A percentile compares a stretch with the other conserved stretches of the same genome.
Conservation (phyloP, 1,140 invertebrate genomes). For the Zelostemma sp. region DNA sequence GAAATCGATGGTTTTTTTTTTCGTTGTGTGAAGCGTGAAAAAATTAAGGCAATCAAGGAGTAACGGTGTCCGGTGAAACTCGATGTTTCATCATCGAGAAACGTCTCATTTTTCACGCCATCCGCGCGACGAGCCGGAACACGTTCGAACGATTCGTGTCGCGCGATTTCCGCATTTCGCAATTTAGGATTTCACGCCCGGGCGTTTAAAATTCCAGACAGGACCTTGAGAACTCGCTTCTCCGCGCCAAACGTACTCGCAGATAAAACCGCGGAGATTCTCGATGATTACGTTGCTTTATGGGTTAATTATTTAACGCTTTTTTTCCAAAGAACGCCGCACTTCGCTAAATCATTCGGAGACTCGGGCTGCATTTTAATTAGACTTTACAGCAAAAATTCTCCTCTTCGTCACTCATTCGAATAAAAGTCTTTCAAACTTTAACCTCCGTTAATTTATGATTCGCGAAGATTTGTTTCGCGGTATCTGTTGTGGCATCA, state of each 20-base stretch:
- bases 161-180: background rate
- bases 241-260: constrained; percentile 15
- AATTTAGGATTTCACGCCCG: constrained; percentile 12
- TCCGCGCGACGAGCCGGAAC: background rate
- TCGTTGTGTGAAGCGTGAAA: too few relatives aligned
- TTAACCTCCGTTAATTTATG: too few relatives aligned
- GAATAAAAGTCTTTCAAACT: constrained; percentile 12
- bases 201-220: constrained; percentile 49
- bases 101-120: too few relatives aligned
- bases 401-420: constrained; percentile 1
- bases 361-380: background rate
- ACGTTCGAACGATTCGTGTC: background rate
- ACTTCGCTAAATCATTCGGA: background rate
- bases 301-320: constrained; percentile 59
- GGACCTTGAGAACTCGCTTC: constrained; percentile 25
- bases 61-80: too few relatives aligned
- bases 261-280: constrained; percentile 29
- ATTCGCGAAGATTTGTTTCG: background rate
- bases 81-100: too few relatives aligned
- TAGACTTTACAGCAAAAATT: background rate
- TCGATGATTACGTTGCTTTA: constrained; percentile 54
- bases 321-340: constrained; percentile 17
- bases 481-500: constrained; percentile 4
- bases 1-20: background rate
- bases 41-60: too few relatives aligned